These are phyloP conservation scores for Heteromormyrus szaboi DNA, from an alignment of 2,797 vertebrate genomes.

Conservation along the genomic window DNA sequence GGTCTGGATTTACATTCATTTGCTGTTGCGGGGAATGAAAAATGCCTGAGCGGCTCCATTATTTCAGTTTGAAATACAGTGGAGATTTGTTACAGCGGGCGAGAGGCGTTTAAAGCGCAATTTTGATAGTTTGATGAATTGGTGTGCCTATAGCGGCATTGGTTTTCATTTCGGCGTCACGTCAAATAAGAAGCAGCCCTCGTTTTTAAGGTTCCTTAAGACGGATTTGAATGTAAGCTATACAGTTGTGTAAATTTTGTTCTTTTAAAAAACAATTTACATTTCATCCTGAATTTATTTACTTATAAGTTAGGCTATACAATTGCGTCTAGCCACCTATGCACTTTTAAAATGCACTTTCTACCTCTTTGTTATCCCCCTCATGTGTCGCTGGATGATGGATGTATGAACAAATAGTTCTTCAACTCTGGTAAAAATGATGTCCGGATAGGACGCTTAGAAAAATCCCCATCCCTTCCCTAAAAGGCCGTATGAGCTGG, in stretches of 20 bases:
- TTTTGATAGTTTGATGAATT: neutral
- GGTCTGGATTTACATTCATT: neutral
- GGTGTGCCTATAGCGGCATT: neutral
- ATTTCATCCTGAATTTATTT: neutral
- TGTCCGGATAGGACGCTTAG: neutral
- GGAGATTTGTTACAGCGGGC: neutral
- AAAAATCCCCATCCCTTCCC: neutral
- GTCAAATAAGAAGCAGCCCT: neutral
- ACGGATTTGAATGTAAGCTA: neutral
- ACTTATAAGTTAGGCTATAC: neutral
- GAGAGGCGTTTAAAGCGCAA: neutral
- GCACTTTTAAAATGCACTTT: neutral
- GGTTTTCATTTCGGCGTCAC: neutral
- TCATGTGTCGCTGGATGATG: neutral
- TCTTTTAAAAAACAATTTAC: neutral
- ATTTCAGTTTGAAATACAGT: neutral
- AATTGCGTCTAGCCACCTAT: neutral
- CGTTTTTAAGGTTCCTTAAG: neutral
- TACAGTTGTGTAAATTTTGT: neutral
- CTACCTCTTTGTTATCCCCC: neutral
- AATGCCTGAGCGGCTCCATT: slow-evolving; percentile 8
- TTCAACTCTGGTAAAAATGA: neutral
- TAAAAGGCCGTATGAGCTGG: neutral
- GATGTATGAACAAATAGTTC: neutral
- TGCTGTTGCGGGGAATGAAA: neutral